A percentile compares a stretch with the other conserved stretches of the same genome.
These are phyloP conservation scores for Odontocolon sp. DNA, from an alignment of 2,888 invertebrate genomes.

Conservation along the genomic window DNA sequence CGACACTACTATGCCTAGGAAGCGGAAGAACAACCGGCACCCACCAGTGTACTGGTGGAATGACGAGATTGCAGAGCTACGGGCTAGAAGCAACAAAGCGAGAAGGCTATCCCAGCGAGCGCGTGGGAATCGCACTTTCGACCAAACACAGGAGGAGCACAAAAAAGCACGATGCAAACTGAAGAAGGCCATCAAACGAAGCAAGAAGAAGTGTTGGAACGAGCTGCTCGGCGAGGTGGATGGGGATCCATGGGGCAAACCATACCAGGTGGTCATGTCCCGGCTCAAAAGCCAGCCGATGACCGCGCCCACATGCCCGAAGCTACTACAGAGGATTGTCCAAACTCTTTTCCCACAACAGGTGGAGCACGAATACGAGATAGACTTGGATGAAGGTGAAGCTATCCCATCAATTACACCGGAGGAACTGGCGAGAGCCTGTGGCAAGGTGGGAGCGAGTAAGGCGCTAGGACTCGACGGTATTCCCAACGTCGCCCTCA, in stretches of 20 bases:
- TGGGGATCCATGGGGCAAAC: constrained; percentile 63
- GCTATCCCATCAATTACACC: not conserved
- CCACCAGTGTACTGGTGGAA: constrained; percentile 54
- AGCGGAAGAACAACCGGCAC: not conserved
- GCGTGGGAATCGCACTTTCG: not conserved
- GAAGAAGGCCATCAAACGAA: constrained; percentile 41
- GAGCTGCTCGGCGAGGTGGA: constrained; percentile 60
- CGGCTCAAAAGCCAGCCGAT: constrained; percentile 28
- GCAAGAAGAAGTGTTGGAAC: constrained; percentile 56
- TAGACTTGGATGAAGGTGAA: not conserved
- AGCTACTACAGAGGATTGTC: constrained; percentile 22
- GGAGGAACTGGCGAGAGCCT: constrained; percentile 39
- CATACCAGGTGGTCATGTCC: constrained; percentile 62
- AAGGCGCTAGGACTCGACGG: constrained; percentile 35
- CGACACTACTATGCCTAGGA: constrained; percentile 55
- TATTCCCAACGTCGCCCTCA: constrained; percentile 35
- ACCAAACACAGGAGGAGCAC: not conserved
- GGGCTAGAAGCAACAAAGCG: constrained; percentile 21
- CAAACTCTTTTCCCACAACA: constrained; percentile 31
- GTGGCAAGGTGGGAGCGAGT: constrained; percentile 11
- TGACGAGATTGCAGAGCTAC: constrained; percentile 25
- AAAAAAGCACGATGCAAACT: constrained; percentile 4
- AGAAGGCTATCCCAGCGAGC: constrained; percentile 10
- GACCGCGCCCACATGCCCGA: constrained; percentile 18
- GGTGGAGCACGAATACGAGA: not conserved